Evolutionary conservation across 2,888 invertebrate species (phyloP), one percentile per base, ranked within the genome.

Genomic region (Arge pagana): DNA sequence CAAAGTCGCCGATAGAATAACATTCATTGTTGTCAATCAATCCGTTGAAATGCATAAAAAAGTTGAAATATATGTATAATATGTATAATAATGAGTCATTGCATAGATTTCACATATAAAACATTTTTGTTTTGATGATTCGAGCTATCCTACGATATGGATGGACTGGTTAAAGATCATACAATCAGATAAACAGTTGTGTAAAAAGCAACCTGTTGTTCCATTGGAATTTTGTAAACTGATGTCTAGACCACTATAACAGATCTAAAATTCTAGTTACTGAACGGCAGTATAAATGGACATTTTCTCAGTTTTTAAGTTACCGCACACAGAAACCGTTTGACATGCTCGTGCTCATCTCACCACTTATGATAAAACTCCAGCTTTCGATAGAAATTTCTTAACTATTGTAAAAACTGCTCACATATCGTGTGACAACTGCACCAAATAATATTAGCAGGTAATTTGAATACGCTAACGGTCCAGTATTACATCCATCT

Each of bases 401-500:
- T n/a, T n/a, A n/a, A n/a, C n/a, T n/a, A n/a, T n/a, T n/a, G n/a
- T n/a, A n/a, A n/a, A n/a, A n/a, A n/a, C n/a, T n/a, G n/a, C n/a
- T n/a, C n/a, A n/a, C n/a, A n/a, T n/a, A n/a, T n/a, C n/a, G n/a
- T n/a, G n/a, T n/a, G n/a, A n/a, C n/a, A n/a, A n/a, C n/a, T n/a
- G n/a, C n/a, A n/a, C n/a, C n/a, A n/a, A n/a, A n/a, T n/a, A 63
- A 59, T n/a, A 66, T 59, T 41, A 53, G 57, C 6, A 61, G 26
- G 2, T 76, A 74, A 36, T 74, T 71, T 0, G 79, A 77, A 18
- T 64, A 65, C 13, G 78, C 70, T 6, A 76, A 57, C 1, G 79
- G 72, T 0, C 86, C 86, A 2, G 83, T 76, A 74, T 95, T 95
- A 71, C 95, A 95, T 0, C 94, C 94, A 73, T 94, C 93, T 77